Base-by-base conservation (phyloP, 2,888 invertebrate species). In the Nematopogon swammerdamellus region DNA sequence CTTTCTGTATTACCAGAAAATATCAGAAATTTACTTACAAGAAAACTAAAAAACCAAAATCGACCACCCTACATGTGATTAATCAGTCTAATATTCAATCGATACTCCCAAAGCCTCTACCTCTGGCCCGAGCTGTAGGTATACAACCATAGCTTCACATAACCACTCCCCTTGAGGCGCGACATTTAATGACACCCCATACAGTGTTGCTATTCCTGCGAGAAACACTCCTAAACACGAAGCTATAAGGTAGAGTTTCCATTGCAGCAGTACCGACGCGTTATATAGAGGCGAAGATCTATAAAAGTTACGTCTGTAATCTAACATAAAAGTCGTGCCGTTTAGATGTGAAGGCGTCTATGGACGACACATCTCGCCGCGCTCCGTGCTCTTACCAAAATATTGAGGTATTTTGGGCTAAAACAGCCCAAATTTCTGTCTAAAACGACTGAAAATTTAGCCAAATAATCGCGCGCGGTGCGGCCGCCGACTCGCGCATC, bases 301-400 rank as follows among this genome's bases (percentile, higher is more conserved):
- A 79, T 79, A 79, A 79, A 79, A 79, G 77, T 79, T 77, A 79
- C 77, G 79, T 79, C 77, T 79, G 79, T 79, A 79, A 79, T 79
- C 79, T 79, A 77, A 79, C 79, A 79, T 79, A 79, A 79, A 79
- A 79, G 76, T 77, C 77, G 74, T 77, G 76, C 79, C 79, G 79
- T 77, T 79, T 79, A 79, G 79, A 79, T 79, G 79, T 71, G 77
- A 77, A 77, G 76, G 77, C 76, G 76, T 75, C 74, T 69, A 75
- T 75, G 76, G 77, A 71, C 75, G 77, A 76, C 77, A 77, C 77
- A 77, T 79, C 79, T 77, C 77, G 67, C 63, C 61, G 69, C 73
- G 77, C 79, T 79, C 77, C 79, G 79, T 69, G 73, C 74, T 79
- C 75, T 79, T 77, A 75, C 77, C 76, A 72, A 77, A 79, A 74